Evolutionary conservation across 2,113 vertebrate species (phyloP), one percentile per base, ranked within the genome.

Genomic region (Parotia lawesii): DNA sequence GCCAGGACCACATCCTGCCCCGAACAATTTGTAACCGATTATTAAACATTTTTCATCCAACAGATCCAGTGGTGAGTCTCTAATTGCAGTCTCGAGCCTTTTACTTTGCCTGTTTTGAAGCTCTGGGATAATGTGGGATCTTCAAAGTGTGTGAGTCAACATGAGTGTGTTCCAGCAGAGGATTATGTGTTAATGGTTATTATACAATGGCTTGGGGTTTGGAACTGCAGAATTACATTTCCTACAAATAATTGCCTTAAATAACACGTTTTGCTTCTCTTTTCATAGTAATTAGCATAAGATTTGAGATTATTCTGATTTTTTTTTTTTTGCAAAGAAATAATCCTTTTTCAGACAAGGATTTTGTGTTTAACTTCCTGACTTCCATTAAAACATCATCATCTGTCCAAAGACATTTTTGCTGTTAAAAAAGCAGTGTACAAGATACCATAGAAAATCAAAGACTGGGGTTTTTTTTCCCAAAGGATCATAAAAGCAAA

Each of bases 41-140:
- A 51, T 97, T 99, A 76, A 99, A 99, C 80, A 99, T 99, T 95
- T 99, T 99, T 95, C 99, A 99, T 78, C 99, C 99, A 23, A 99
- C 99, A 76, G 99, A 99, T 94, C 99, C 99, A 83, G 99, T 99
- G 99, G 99, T 99, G 94, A 99, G 98, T 97, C 74, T 92, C 45
- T 57, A 51, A 27, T 15, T 94, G n/a, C 53, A 83, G 21, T 31
- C 89, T 54, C 48, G 21, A n/a, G 77, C 44, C 44, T 86, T 89
- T 90, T 64, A 13, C 44, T 51, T 54, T 38, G 75, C 15, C 28
- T 76, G 0, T 6, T 72, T 70, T 83, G 28, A 35, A 91, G 60
- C 25, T 82, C 29, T 58, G 40, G 70, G 53, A 15, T 62, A 16
- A 65, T 9, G 53, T 86, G 78, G 54, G 69, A 9, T 38, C 72